Conservation (phyloP, 2,113 vertebrate genomes). For the Phyllopteryx taeniolatus region DNA sequence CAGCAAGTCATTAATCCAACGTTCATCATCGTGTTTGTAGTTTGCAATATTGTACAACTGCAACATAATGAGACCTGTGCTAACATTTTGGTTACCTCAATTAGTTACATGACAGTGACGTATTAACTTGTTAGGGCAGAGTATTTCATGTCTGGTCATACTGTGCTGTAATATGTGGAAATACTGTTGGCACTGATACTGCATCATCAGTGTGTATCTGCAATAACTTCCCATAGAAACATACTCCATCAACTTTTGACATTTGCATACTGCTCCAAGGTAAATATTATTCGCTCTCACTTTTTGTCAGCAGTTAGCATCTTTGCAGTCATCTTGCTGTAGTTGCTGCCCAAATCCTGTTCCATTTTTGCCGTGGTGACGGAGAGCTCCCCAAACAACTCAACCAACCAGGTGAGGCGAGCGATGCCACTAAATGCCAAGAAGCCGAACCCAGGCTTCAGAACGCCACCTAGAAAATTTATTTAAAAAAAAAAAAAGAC, state of each 20-base stretch:
- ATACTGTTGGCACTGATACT: background rate
- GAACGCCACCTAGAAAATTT: conserved; percentile 78
- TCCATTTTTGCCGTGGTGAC: conserved; percentile 76
- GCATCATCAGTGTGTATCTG: background rate
- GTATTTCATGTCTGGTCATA: no score
- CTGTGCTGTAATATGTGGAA: no score
- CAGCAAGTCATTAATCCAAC: no score
- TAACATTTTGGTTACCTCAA: no score
- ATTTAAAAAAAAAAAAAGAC: background rate
- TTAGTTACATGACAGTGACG: no score
- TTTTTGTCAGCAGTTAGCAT: conserved; percentile 77
- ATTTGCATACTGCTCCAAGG: background rate
- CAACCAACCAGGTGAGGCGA: conserved; percentile 88
- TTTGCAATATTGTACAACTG: no score
- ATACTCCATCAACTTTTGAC: background rate
- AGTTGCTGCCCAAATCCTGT: conserved; percentile 71
- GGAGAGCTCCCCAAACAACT: conserved; percentile 87
- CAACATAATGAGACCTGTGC: no score
- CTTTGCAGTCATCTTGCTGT: conserved; percentile 83
- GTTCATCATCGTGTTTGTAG: no score
- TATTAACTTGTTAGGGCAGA: no score
- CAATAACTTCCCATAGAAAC: background rate
- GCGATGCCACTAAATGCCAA: conserved; percentile 85
- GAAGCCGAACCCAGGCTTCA: conserved; percentile 82
- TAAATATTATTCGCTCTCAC: conserved; percentile 59